Percentiles rank a stretch among this genome's conserved stretches.
Conservation (phyloP, 1,140 invertebrate species). For the Drosophila varians region DNA sequence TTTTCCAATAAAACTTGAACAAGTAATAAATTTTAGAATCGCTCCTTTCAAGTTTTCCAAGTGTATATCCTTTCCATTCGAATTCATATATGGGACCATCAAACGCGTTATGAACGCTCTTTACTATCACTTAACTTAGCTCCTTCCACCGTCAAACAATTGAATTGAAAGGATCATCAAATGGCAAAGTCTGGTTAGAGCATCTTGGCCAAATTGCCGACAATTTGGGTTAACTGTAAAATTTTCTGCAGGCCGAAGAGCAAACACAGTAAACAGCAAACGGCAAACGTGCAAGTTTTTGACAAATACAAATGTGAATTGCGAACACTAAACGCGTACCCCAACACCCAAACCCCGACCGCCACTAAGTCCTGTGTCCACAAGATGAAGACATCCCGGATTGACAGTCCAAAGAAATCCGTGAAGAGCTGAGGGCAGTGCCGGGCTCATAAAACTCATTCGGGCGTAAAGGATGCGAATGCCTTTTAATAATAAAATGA, state of each 20-base stretch:
- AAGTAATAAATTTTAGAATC: neutral
- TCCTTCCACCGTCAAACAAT: slow-evolving; percentile 50
- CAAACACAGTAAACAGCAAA: slow-evolving; percentile 49
- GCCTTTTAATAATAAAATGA: slow-evolving; percentile 71
- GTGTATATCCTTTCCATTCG: slow-evolving; percentile 7
- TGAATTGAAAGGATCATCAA: slow-evolving; percentile 70
- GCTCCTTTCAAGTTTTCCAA: neutral
- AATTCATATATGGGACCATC: slow-evolving; percentile 57
- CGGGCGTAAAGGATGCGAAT: slow-evolving; percentile 78
- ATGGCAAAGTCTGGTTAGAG: slow-evolving; percentile 22
- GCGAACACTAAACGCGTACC: slow-evolving; percentile 31
- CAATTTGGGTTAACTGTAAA: slow-evolving; percentile 81
- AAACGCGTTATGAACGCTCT: slow-evolving; percentile 54
- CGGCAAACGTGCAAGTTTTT: slow-evolving; percentile 77
- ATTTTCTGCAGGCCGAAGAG: slow-evolving; percentile 46
- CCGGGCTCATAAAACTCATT: slow-evolving; percentile 68
- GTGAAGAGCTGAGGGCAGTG: slow-evolving; percentile 2
- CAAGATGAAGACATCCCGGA: slow-evolving; percentile 57
- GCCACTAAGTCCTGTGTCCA: slow-evolving; percentile 10
- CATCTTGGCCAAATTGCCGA: slow-evolving; percentile 78
- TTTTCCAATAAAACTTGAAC: neutral
- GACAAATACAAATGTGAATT: slow-evolving; percentile 63
- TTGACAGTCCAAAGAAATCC: slow-evolving; percentile 23
- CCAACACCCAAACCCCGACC: neutral
- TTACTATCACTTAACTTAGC: slow-evolving; percentile 64